These are phyloP conservation scores for Clarias macrocephalus DNA, from an alignment of 2,113 vertebrate species.

Conservation along the genomic window DNA sequence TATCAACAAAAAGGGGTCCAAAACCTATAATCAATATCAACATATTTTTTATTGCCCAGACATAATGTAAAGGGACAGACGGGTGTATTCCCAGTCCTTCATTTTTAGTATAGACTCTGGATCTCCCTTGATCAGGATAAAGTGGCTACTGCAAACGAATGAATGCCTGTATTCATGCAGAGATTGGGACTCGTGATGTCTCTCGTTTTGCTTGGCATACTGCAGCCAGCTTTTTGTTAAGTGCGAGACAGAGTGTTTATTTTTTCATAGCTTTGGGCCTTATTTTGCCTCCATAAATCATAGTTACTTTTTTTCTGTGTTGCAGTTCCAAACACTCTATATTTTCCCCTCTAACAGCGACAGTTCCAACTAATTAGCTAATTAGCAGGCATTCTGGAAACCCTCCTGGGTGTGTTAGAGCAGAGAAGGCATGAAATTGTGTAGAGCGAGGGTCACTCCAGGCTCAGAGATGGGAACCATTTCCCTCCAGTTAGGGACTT, in stretches of 20 bases:
- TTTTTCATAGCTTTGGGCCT: background rate
- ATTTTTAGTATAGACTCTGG: background rate
- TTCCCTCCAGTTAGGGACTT: background rate
- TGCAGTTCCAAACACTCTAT: background rate
- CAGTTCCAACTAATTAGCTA: background rate
- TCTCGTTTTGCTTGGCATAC: background rate
- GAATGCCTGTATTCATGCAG: background rate
- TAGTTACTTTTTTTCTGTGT: background rate
- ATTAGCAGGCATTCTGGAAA: background rate
- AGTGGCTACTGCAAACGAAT: background rate
- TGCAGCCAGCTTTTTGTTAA: background rate
- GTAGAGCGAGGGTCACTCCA: background rate
- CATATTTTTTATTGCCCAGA: too few relatives aligned
- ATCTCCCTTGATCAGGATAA: background rate
- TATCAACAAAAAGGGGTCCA: too few relatives aligned
- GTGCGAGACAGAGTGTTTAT: background rate
- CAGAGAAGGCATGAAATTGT: background rate
- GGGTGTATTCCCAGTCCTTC: background rate
- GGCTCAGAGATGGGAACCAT: background rate
- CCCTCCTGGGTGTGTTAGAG: background rate
- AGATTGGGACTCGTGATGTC: background rate
- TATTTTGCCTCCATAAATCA: background rate
- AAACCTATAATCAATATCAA: too few relatives aligned
- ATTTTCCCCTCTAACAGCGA: background rate
- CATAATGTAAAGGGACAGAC: too few relatives aligned